A percentile compares a stretch with the other conserved stretches of the same genome.
Evolutionary conservation across 1,140 invertebrate genomes (phyloP).

Genomic region (Macrobrachium nipponense): DNA sequence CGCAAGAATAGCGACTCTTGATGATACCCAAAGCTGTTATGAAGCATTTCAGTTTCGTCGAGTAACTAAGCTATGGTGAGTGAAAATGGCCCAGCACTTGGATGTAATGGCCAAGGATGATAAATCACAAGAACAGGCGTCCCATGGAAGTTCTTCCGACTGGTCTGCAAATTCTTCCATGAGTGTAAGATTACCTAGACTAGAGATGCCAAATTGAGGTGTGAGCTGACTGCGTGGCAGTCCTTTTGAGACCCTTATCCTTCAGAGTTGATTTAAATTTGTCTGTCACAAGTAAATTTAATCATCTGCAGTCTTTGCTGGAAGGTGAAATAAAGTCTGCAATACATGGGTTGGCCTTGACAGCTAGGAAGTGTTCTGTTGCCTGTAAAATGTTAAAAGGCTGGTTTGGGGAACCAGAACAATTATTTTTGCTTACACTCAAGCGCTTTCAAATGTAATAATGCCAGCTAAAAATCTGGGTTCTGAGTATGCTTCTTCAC

Average conservation of each 20-base stretch:
- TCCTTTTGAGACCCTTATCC: conserved; percentile 6
- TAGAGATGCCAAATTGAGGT: neutral
- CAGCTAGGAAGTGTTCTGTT: conserved; percentile 45
- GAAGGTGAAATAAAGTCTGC: conserved; percentile 32
- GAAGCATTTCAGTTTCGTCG: no score
- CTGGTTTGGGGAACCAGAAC: conserved; percentile 45
- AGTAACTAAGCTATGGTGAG: no score
- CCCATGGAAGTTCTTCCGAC: no score
- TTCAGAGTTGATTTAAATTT: conserved; percentile 7
- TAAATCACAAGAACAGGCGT: no score
- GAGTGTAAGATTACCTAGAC: no score
- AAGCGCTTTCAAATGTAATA: conserved; percentile 3
- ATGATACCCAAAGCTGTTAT: no score
- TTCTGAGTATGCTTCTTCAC: conserved; percentile 7
- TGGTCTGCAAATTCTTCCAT: no score
- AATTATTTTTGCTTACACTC: conserved; percentile 32
- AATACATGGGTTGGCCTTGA: conserved; percentile 36
- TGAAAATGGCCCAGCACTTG: no score
- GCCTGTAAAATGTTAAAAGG: conserved; percentile 25
- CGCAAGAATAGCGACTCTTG: no score
- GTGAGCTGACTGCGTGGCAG: conserved; percentile 27
- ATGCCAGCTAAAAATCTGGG: conserved; percentile 14
- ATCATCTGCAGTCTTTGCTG: conserved; percentile 26
- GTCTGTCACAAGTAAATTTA: conserved; percentile 49
- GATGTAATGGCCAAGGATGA: no score